Percentiles rank a stretch among this genome's conserved stretches.
Evolutionary conservation across 2,888 invertebrate genomes (phyloP).

Genomic region (Lasius platythorax): DNA sequence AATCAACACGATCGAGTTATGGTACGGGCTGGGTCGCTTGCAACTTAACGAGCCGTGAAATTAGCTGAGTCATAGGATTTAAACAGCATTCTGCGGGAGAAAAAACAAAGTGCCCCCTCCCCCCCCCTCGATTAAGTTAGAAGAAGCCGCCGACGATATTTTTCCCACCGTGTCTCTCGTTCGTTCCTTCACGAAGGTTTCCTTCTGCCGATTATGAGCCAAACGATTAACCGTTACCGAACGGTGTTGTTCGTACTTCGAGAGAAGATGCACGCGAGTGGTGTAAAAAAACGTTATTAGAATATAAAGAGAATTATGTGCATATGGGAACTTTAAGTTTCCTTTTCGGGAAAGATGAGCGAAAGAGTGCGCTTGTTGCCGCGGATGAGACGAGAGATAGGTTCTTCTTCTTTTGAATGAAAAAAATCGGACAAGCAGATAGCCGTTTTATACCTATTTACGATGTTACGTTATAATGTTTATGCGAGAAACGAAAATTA

Average conservation of each 20-base stretch:
- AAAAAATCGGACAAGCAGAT: not conserved
- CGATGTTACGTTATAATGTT: not conserved
- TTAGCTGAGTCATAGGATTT: slow-evolving; percentile 70
- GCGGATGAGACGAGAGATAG: not conserved
- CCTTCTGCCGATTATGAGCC: slow-evolving; percentile 1
- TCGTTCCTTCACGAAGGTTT: slow-evolving; percentile 2
- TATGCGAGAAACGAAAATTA: not conserved
- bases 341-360: not conserved
- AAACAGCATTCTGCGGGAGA: slow-evolving; percentile 58
- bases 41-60: slow-evolving; percentile 73
- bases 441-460: not conserved
- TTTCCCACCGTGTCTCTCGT: slow-evolving; percentile 38
- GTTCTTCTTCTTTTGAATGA: not conserved
- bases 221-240: slow-evolving; percentile 48
- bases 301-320: not conserved
- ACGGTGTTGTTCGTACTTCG: slow-evolving; percentile 22
- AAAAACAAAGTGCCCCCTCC: slow-evolving; percentile 58
- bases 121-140: slow-evolving; percentile 50
- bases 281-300: slow-evolving; percentile 21
- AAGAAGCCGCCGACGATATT: slow-evolving; percentile 52
- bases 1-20: slow-evolving; percentile 63
- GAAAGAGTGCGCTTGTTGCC: not conserved
- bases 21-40: slow-evolving; percentile 67
- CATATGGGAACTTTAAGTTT: not conserved
- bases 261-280: not conserved